These are phyloP conservation scores for Rhodophaea formosa DNA, from an alignment of 2,888 invertebrate species.

Conservation along the genomic window DNA sequence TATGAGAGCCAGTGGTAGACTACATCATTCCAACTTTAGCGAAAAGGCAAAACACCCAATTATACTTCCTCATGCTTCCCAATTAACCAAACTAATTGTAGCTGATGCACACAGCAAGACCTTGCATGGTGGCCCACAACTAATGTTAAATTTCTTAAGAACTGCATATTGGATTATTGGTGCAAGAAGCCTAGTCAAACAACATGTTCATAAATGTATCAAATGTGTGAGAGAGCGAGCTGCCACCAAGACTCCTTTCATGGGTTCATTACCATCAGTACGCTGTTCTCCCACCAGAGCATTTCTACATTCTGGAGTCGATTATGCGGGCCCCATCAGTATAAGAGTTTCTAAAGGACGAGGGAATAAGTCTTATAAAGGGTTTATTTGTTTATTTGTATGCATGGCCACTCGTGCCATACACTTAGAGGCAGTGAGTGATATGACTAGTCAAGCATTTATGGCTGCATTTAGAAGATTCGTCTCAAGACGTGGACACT, in stretches of 20 bases:
- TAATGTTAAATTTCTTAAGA: conserved; percentile 27
- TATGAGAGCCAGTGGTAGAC: conserved; percentile 28
- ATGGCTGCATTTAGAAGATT: conserved; percentile 32
- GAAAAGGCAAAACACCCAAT: conserved; percentile 15
- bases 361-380: conserved; percentile 25
- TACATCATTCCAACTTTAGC: conserved; percentile 21
- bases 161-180: conserved; percentile 25
- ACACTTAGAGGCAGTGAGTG: too few relatives aligned
- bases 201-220: too few relatives aligned
- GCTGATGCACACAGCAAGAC: conserved; percentile 28
- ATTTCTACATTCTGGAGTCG: conserved; percentile 28
- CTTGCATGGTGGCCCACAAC: conserved; percentile 29
- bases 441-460: conserved; percentile 36
- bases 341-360: conserved; percentile 24
- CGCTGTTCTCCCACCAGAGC: conserved; percentile 1
- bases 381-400: too few relatives aligned
- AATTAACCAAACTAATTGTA: conserved; percentile 25
- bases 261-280: background rate
- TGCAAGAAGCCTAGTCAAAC: too few relatives aligned
- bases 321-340: conserved; percentile 29
- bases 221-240: background rate
- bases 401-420: too few relatives aligned
- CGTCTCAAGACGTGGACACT: conserved; percentile 27
- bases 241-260: background rate
- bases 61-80: conserved; percentile 20